Evolutionary conservation across 2,797 vertebrate species (phyloP).

Genomic region (Thunnus albacares): DNA sequence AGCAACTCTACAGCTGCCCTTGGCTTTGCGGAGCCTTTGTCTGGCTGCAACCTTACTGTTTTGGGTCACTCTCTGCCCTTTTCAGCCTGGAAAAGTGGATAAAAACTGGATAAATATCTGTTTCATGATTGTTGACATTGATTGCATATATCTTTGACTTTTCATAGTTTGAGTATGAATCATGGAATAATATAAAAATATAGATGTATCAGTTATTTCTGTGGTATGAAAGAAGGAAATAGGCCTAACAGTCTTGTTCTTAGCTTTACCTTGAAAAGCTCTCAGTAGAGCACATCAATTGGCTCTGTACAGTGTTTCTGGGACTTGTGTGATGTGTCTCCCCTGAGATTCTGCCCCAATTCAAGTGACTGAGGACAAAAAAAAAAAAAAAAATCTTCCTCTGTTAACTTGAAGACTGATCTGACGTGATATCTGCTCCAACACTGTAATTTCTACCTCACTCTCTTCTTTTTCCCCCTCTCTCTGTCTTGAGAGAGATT

Average conservation of each 20-base stretch:
- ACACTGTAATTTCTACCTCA: conserved; percentile 18
- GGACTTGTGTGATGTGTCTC: conserved; percentile 46
- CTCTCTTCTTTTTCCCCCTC: background rate
- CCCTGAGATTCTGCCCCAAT: conserved; percentile 53
- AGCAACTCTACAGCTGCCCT: no score
- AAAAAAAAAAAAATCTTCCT: conserved; percentile 35
- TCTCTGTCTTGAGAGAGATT: conserved; percentile 36
- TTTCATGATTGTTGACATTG: background rate
- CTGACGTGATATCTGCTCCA: conserved; percentile 42
- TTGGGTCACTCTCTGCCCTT: no score
- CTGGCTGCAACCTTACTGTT: no score
- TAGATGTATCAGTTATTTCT: background rate
- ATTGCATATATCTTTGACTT: background rate
- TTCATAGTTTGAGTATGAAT: conserved; percentile 1
- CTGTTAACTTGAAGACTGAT: conserved; percentile 58
- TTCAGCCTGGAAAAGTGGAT: no score
- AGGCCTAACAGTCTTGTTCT: conserved; percentile 13
- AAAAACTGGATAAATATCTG: background rate
- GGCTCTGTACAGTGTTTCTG: conserved; percentile 39
- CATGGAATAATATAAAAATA: background rate
- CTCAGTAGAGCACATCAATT: conserved; percentile 24
- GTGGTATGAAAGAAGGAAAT: conserved; percentile 13
- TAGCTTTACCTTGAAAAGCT: conserved; percentile 48
- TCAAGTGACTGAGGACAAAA: conserved; percentile 50
- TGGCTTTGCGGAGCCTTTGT: no score